Conservation (phyloP, 1,140 invertebrate species). For the Calephelis virginiensis region DNA sequence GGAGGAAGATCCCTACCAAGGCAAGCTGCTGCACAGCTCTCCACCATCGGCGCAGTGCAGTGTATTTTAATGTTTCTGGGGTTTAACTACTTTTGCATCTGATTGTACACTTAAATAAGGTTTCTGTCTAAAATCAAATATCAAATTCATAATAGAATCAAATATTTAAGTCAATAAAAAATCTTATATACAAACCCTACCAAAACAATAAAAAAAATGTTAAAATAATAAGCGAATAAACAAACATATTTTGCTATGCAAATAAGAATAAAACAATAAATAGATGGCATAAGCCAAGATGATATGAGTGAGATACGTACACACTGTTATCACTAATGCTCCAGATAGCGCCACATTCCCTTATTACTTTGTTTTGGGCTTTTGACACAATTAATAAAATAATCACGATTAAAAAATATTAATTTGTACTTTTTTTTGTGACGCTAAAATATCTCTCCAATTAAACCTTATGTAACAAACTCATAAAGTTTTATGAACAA, state of each 20-base stretch:
- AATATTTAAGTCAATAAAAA: conserved; percentile 43
- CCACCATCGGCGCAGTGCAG: too few species aligned
- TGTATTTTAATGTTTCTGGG: too few species aligned
- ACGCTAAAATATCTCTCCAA: too few species aligned
- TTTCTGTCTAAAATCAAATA: conserved; percentile 26
- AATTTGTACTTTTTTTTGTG: background rate
- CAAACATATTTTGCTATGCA: conserved; percentile 63
- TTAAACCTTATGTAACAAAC: too few species aligned
- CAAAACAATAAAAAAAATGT: conserved; percentile 56
- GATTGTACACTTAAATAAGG: conserved; percentile 2
- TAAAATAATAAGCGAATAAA: conserved; percentile 53
- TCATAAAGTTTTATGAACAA: too few species aligned
- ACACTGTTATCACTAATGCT: background rate
- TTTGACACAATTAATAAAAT: conserved; percentile 10
- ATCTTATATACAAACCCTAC: conserved; percentile 71
- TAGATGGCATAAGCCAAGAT: conserved; percentile 40
- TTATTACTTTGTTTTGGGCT: conserved; percentile 23
- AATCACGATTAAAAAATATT: conserved; percentile 24
- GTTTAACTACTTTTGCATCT: background rate
- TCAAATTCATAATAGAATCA: conserved; percentile 31
- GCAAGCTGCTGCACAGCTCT: too few species aligned
- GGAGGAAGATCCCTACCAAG: too few species aligned
- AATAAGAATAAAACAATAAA: conserved; percentile 57
- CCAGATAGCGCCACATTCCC: conserved; percentile 12
- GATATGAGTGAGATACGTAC: conserved; percentile 13